A percentile compares a stretch with the other conserved stretches of the same genome.
Evolutionary conservation across 2,888 invertebrate genomes (phyloP).

Genomic region (Caenorhabditis sp.): DNA sequence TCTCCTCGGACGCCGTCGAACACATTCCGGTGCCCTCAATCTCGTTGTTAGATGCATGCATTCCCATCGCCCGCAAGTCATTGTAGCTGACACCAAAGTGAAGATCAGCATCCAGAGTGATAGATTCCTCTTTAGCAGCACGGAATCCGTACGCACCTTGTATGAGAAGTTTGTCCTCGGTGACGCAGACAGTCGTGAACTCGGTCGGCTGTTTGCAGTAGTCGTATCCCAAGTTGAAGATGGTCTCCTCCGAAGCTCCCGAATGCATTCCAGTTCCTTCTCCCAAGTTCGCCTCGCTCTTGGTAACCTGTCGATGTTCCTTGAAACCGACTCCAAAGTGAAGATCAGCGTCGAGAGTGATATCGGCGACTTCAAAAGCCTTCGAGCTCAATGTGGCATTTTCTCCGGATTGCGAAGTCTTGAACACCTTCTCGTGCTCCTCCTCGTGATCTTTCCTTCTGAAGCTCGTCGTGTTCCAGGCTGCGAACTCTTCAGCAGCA

Average conservation of each 20-base stretch:
- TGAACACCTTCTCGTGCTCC: constrained; percentile 39
- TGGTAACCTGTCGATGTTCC: constrained; percentile 38
- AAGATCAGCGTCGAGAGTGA: constrained; percentile 62
- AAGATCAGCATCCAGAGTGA: constrained; percentile 61
- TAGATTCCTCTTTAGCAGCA: constrained; percentile 58
- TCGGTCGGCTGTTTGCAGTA: constrained; percentile 73
- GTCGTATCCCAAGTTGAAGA: constrained; percentile 73
- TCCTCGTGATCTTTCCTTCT: constrained; percentile 52
- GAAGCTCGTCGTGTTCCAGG: constrained; percentile 61
- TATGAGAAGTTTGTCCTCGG: constrained; percentile 57
- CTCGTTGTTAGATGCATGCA: constrained; percentile 56
- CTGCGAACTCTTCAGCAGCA: constrained; percentile 67
- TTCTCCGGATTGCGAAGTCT: constrained; percentile 28
- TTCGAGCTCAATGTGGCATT: constrained; percentile 32
- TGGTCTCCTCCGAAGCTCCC: constrained; percentile 71
- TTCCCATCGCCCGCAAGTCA: constrained; percentile 55
- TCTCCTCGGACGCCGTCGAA: constrained; percentile 72
- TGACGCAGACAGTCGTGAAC: constrained; percentile 66
- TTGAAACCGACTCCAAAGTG: constrained; percentile 51
- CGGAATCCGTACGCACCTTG: constrained; percentile 63
- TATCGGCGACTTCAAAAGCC: constrained; percentile 39
- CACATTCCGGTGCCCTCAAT: constrained; percentile 67
- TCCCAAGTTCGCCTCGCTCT: constrained; percentile 56
- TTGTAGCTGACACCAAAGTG: constrained; percentile 50
- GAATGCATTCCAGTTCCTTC: constrained; percentile 68